These are phyloP conservation scores for Maniola jurtina DNA, from an alignment of 1,140 invertebrate species.

Conservation along the genomic window DNA sequence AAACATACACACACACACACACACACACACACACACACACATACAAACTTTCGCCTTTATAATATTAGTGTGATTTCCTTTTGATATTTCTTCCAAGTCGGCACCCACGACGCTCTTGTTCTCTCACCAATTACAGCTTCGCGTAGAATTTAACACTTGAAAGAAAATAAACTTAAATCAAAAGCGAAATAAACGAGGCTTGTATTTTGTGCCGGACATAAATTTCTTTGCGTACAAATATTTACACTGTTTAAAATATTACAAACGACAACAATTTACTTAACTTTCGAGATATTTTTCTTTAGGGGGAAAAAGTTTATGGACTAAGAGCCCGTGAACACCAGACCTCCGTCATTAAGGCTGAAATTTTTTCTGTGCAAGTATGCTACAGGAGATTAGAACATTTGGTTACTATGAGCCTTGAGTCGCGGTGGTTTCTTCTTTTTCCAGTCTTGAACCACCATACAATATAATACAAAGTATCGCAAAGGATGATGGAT, in stretches of 20 bases:
- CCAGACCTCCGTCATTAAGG: too few species aligned
- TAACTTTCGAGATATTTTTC: background rate
- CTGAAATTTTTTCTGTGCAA: too few species aligned
- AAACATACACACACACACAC: too few species aligned
- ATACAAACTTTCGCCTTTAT: too few species aligned
- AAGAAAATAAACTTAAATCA: slow-evolving; percentile 9
- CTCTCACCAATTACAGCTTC: slow-evolving; percentile 1
- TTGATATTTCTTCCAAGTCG: background rate
- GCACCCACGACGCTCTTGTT: background rate
- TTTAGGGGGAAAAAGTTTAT: background rate
- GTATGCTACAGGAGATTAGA: too few species aligned
- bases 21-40: too few species aligned
- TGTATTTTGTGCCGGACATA: slow-evolving; percentile 2
- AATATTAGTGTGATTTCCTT: background rate
- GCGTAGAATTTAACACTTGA: slow-evolving; percentile 7
- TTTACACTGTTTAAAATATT: background rate
- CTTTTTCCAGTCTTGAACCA: too few species aligned
- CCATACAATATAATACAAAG: too few species aligned
- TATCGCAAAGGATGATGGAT: too few species aligned
- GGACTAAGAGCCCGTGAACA: too few species aligned
- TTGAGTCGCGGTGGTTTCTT: too few species aligned
- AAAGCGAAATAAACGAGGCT: background rate
- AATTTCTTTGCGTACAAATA: background rate
- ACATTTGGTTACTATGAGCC: too few species aligned
- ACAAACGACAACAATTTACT: background rate